These are phyloP conservation scores for Coluber constrictor DNA, from an alignment of 2,797 vertebrate species.

Conservation along the genomic window DNA sequence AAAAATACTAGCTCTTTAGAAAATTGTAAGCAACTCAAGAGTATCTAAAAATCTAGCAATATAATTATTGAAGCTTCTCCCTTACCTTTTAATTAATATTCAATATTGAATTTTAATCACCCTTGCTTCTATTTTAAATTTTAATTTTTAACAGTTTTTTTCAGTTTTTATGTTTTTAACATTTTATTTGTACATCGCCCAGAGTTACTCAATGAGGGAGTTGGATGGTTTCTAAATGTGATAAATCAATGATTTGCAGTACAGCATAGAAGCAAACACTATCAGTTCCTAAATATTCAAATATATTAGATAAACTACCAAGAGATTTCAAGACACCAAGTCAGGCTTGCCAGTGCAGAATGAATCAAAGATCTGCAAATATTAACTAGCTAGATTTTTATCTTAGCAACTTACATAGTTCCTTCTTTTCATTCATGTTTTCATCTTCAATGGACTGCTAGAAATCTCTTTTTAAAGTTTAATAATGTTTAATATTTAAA, in stretches of 20 bases:
- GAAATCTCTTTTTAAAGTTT: conserved; percentile 64
- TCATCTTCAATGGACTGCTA: conserved; percentile 61
- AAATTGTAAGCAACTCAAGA: background rate
- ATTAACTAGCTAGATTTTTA: conserved; percentile 68
- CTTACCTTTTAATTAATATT: background rate
- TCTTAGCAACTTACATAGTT: conserved; percentile 49
- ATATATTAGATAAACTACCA: conserved; percentile 38
- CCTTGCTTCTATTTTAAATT: background rate
- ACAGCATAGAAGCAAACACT: conserved; percentile 4
- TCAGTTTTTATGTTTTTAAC: background rate
- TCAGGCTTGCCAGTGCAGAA: conserved; percentile 58
- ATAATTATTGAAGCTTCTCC: background rate
- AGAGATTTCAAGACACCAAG: conserved; percentile 37
- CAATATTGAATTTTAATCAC: background rate
- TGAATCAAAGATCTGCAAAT: conserved; percentile 62
- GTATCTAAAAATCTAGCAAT: background rate
- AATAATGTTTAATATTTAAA: conserved; percentile 45
- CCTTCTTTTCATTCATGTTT: conserved; percentile 65
- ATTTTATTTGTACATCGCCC: background rate
- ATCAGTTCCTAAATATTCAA: background rate
- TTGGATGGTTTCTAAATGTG: background rate
- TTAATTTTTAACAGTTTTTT: background rate
- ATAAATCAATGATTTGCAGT: background rate
- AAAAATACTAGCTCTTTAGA: background rate
- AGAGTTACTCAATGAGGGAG: background rate